phyloP scores from a whole-genome alignment of 2,113 vertebrate genomes.

The Plotosus lineatus region DNA sequence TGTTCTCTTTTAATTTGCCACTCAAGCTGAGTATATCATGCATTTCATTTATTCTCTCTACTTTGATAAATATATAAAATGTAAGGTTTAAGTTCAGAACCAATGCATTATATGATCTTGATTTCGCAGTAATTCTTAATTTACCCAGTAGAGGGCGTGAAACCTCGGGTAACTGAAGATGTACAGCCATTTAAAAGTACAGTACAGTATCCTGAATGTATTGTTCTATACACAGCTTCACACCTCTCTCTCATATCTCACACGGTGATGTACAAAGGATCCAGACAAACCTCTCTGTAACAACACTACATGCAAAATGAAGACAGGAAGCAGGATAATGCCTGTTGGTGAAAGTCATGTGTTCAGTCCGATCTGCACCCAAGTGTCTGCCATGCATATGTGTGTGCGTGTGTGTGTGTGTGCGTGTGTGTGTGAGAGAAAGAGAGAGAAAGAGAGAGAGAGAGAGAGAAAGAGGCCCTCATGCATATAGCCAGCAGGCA shows the following conservation, averaged over 20 bases:
- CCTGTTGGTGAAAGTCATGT: slow-evolving; percentile 9
- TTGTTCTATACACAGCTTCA: not conserved
- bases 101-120: not conserved
- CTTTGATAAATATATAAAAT: not conserved
- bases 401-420: slow-evolving; percentile 63
- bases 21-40: not conserved
- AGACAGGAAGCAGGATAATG: slow-evolving; percentile 35
- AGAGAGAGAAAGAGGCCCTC: slow-evolving; percentile 1
- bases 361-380: slow-evolving; percentile 35
- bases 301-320: slow-evolving; percentile 20
- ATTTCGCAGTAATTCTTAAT: not conserved
- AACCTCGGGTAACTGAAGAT: slow-evolving; percentile 25
- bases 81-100: not conserved
- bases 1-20: not conserved
- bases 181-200: not conserved
- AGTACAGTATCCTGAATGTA: not conserved
- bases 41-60: not conserved
- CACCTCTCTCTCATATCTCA: not conserved
- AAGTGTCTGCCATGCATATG: slow-evolving; percentile 39
- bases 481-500: not conserved
- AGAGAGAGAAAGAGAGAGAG: slow-evolving; percentile 34
- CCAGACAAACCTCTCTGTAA: slow-evolving; percentile 6
- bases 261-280: slow-evolving; percentile 5
- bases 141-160: slow-evolving; percentile 54
- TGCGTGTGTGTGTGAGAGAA: slow-evolving; percentile 19